Conservation (phyloP, 2,113 vertebrate species). For the Apaloderma vittatum region DNA sequence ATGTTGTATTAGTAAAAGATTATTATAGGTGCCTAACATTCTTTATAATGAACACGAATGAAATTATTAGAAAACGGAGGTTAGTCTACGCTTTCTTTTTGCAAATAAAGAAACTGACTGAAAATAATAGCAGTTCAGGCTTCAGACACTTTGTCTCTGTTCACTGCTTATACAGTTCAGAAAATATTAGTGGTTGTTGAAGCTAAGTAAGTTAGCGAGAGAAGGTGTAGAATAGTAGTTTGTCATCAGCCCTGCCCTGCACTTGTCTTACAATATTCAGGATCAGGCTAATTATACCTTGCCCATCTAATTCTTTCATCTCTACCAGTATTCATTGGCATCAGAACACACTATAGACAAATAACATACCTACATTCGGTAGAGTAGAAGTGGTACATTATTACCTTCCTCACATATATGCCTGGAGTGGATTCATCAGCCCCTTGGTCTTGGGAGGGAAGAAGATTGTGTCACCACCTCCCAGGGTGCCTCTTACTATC, state of each 20-base stretch:
- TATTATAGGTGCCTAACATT: not conserved
- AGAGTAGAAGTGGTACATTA: not conserved
- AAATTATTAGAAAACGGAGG: not conserved
- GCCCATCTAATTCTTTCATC: not conserved
- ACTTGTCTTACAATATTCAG: not conserved
- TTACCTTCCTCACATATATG: rapidly evolving
- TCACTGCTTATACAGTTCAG: not conserved
- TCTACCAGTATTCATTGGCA: not conserved
- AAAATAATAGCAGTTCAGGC: not conserved
- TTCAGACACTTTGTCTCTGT: not conserved
- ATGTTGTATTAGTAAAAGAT: not conserved
- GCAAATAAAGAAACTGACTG: not conserved
- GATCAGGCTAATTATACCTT: not conserved
- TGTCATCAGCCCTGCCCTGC: not conserved
- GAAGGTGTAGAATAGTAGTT: not conserved
- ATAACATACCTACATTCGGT: not conserved
- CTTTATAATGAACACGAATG: not conserved
- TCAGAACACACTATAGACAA: not conserved
- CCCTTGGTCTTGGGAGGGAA: not conserved
- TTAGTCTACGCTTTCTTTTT: not conserved
- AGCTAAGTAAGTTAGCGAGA: not conserved
- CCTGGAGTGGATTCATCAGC: not conserved
- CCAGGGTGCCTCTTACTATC: not conserved
- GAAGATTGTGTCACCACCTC: not conserved
- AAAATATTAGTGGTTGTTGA: not conserved